A percentile compares a stretch with the other conserved stretches of the same genome.
These are phyloP conservation scores for Actias luna DNA, from an alignment of 2,888 invertebrate genomes.

Conservation along the genomic window DNA sequence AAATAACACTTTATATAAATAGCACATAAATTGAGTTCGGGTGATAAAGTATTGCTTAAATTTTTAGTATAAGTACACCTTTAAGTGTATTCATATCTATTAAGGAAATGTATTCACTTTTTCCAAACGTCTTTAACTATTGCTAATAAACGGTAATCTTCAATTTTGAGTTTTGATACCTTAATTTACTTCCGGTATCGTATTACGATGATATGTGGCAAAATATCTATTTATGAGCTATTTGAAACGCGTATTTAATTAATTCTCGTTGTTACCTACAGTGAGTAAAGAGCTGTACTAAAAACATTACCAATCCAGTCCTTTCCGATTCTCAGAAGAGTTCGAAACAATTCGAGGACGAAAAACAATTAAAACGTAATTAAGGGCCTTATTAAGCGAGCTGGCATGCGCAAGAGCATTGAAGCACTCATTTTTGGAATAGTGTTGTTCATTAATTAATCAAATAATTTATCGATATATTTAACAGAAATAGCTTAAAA, in stretches of 20 bases:
- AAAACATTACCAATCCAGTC: slow-evolving; percentile 38
- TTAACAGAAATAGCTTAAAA: not conserved
- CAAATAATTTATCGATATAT: slow-evolving; percentile 29
- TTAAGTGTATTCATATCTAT: no score
- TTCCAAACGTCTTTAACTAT: no score
- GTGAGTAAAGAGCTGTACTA: slow-evolving; percentile 33
- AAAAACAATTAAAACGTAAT: slow-evolving; percentile 80
- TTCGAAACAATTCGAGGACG: slow-evolving; percentile 61
- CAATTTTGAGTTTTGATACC: no score
- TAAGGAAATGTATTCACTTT: no score
- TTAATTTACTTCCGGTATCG: not conserved
- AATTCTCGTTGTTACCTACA: slow-evolving; percentile 40
- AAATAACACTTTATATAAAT: no score
- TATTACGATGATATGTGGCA: not conserved
- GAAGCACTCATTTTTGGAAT: slow-evolving; percentile 56
- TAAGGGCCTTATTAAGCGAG: slow-evolving; percentile 73
- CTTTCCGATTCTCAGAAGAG: slow-evolving; percentile 57
- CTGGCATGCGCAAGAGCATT: slow-evolving; percentile 62
- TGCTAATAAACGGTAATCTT: no score
- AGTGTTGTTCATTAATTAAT: slow-evolving; percentile 42
- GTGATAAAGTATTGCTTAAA: no score
- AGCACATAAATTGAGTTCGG: no score
- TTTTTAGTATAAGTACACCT: no score
- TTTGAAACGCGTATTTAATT: slow-evolving; percentile 8
- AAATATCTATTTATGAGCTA: not conserved